Evolutionary conservation across 2,113 vertebrate species (phyloP), one percentile per base, ranked within the genome.

Genomic region (Gobius niger): DNA sequence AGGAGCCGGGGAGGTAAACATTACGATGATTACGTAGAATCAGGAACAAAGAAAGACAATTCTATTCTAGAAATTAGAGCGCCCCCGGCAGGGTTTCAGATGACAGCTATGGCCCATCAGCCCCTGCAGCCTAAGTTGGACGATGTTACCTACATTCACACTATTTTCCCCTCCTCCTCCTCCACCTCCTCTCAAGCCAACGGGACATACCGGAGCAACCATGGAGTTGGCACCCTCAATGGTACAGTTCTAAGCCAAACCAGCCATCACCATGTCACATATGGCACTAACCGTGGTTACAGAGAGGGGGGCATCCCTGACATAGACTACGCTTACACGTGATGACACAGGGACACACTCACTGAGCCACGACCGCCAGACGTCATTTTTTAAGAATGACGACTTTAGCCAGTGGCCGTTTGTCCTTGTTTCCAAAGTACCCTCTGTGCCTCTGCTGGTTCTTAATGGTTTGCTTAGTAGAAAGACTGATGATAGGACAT

Each of bases 41-140:
- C 95, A 0, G 96, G 96, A 64, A 98, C 96, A 77, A 98, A 97
- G 91, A 98, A 98, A 88, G 96, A 98, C 82, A 96, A 94, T 75
- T 96, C 96, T 67, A 96, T 98, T 77, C 90, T 98, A 87, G 96
- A 98, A 72, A 95, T 97, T 77, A 92, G 94, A 11, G 94, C 94
- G 34, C 94, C 94, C 0, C 88, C 89, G 0, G 76, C 88, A 60
- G 95, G 95, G 60, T 92, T 98, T 68, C 95, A 96, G 84, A 98
- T 96, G 95, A 93, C 95, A 53, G 93, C 95, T 54, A 88, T 94
- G 91, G 94, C 95, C 79, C 94, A 95, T 6, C 95, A 96, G 87
- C 89, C 86, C 18, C 89, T 95, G 87, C 47, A 94, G 90, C 91
- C 94, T 56, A 95, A 95, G 78, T 90, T 86, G 52, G 92, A 95